Evolutionary conservation across 35 echinoderm and acorn worm species (phyloP), one percentile per base, ranked within the genome.

Genomic region (Lytechinus pictus): DNA sequence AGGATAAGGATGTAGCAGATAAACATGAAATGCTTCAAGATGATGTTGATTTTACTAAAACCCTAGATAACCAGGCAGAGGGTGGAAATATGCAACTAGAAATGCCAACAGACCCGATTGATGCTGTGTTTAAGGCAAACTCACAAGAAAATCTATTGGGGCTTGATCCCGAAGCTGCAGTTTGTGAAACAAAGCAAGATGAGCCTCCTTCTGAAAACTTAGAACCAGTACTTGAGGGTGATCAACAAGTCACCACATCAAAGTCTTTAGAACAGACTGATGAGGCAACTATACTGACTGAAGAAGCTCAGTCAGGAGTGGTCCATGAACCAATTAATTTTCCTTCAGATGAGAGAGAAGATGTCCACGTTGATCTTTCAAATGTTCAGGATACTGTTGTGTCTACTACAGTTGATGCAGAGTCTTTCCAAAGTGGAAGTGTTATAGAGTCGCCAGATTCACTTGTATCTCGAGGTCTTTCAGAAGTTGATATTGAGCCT

Each of bases 381-480:
- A 11, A 58, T 58, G 56, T 11, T 79, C 66, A 79, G n/a, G 66
- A 79, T 24, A 79, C 66, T n/a, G 66, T 24, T 79, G 66, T 79
- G 19, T 79, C 66, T 79, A 7, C 66, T 24, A 24, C 19, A 79
- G 66, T 79, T 79, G 66, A 79, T 79, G n/a, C 66, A 19, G 66
- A 79, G 66, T 79, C 66, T 79, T 79, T 79, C 66, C 66, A 79
- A 79, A 79, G 19, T 79, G 66, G 66, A 19, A 14, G 12, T 79
- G 66, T 24, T 79, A 79, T 79, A 79, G 19, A 19, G n/a, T 79
- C 19, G n/a, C 21, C 66, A 19, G 66, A 79, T 79, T 14, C 66
- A 79, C 66, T 79, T 79, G 66, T 79, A 79, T 79, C 66, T 79
- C 66, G n/a, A 79, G 66, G 66, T 79, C 66, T 79, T 79, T 79